Conservation (phyloP, 2,888 invertebrate species). For the Leptopterna dolabrata region DNA sequence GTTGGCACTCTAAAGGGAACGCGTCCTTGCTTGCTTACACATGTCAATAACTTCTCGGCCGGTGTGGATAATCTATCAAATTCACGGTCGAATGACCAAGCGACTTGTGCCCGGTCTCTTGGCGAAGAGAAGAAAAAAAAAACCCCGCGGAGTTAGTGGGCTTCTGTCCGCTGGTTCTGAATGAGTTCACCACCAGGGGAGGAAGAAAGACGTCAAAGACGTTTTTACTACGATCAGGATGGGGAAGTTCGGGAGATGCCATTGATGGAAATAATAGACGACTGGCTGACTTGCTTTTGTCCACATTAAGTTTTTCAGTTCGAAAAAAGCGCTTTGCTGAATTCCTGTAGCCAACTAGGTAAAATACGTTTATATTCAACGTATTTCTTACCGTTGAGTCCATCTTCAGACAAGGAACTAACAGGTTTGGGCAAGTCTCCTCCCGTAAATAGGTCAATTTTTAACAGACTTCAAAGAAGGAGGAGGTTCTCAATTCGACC, state of each 20-base stretch:
- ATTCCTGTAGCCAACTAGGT: too few species aligned
- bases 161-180: neutral
- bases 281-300: too few species aligned
- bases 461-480: too few species aligned
- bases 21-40: conserved; percentile 25
- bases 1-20: conserved; percentile 7
- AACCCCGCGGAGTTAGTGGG: neutral
- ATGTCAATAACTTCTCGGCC: conserved; percentile 31
- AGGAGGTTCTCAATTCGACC: too few species aligned
- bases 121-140: neutral
- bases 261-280: neutral
- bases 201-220: neutral
- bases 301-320: too few species aligned
- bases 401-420: too few species aligned
- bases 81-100: conserved; percentile 43
- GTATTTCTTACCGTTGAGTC: too few species aligned
- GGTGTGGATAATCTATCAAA: conserved; percentile 50
- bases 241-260: neutral
- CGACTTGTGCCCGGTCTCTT: neutral
- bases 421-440: too few species aligned
- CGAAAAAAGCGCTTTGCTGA: too few species aligned
- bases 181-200: neutral
- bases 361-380: too few species aligned
- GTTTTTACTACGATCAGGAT: neutral
- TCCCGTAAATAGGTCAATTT: too few species aligned